Conservation (phyloP, 2,888 invertebrate genomes). For the Stenchaetothrips biformis region DNA sequence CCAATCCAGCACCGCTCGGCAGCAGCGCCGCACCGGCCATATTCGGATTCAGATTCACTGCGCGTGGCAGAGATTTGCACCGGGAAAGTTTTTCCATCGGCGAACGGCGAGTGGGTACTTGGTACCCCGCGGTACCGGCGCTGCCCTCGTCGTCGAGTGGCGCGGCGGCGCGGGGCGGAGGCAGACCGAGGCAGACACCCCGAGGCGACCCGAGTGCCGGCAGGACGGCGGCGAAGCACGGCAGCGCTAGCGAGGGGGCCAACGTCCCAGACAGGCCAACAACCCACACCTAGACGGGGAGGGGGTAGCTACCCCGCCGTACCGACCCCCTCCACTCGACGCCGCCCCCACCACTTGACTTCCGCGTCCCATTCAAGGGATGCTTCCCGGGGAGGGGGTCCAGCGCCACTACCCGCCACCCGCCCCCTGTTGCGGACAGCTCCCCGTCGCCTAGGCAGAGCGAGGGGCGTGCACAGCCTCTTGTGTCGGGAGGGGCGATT, state of each 20-base stretch:
- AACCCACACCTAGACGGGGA: background rate
- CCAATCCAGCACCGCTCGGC: no score
- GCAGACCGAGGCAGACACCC: background rate
- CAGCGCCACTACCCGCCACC: no score
- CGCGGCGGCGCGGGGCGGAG: background rate
- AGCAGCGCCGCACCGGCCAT: no score
- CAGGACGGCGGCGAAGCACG: background rate
- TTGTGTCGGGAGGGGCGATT: background rate
- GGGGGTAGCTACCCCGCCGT: background rate
- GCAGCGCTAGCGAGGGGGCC: background rate
- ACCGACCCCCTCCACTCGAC: background rate
- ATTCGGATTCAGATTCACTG: no score
- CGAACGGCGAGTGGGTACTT: no score
- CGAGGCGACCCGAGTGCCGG: background rate
- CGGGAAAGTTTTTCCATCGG: no score
- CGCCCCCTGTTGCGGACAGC: no score
- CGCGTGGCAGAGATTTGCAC: no score
- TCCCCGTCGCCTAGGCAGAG: no score
- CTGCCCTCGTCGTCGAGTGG: no score
- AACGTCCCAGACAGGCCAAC: constrained; percentile 20
- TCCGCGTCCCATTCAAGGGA: background rate
- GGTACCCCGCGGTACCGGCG: no score
- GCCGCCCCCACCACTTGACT: background rate
- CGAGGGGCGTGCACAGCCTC: background rate
- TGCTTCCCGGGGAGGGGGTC: background rate